Percentiles rank a stretch among this genome's conserved stretches.
Conservation (phyloP, 1,140 invertebrate genomes). For the Ephestia elutella region DNA sequence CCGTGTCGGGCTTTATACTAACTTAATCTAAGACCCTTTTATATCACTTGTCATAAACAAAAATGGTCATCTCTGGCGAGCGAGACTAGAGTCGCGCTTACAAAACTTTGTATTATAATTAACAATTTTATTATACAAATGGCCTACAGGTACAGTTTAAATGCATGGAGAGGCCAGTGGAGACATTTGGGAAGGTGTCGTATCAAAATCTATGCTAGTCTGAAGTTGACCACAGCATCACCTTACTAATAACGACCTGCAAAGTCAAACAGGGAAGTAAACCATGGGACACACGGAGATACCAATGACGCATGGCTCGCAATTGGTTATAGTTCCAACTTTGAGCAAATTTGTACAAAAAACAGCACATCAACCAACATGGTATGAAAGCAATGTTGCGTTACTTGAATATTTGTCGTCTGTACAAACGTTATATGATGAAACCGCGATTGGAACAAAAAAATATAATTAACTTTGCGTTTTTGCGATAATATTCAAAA, state of each 20-base stretch:
- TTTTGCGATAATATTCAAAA: no score
- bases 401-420: no score
- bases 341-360: no score
- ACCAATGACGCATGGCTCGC: background rate
- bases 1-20: conserved; percentile 43
- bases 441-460: no score
- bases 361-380: no score
- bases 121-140: conserved; percentile 2
- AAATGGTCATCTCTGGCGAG: conserved; percentile 16
- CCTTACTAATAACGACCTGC: conserved; percentile 74
- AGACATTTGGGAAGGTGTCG: conserved; percentile 44
- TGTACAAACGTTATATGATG: no score
- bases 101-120: conserved; percentile 22
- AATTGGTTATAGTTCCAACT: background rate
- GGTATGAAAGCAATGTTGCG: no score
- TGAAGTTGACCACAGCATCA: conserved; percentile 54
- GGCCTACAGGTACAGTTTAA: conserved; percentile 57
- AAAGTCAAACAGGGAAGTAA: conserved; percentile 71
- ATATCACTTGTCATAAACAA: conserved; percentile 36
- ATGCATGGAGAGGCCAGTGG: conserved; percentile 55
- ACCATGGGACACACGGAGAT: conserved; percentile 40
- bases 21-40: conserved; percentile 55
- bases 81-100: conserved; percentile 29
- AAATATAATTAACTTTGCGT: no score
- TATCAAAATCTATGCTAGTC: conserved; percentile 59